Evolutionary conservation across 2,113 vertebrate genomes (phyloP).

Genomic region (Chaenocephalus aceratus): DNA sequence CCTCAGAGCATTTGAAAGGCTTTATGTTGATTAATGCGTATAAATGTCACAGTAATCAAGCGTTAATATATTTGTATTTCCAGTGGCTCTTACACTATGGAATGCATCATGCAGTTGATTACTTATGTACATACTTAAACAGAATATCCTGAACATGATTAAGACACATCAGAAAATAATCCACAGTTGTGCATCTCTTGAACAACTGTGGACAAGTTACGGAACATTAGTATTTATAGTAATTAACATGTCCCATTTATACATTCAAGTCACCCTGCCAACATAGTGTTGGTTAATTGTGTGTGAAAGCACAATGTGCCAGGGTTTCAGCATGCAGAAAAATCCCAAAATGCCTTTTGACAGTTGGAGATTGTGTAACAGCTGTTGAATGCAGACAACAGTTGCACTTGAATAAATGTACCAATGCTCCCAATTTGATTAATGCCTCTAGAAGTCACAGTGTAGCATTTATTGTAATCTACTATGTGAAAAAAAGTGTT

Average conservation of each 20-base stretch:
- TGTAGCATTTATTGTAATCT: conserved; percentile 51
- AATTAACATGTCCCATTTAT: not conserved
- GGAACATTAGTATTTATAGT: not conserved
- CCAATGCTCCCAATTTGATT: conserved; percentile 43
- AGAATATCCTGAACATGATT: not conserved
- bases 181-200: not conserved
- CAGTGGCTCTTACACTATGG: not conserved
- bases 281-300: not conserved
- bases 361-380: conserved; percentile 7
- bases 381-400: conserved; percentile 49
- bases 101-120: not conserved
- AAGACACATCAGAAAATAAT: no score
- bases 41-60: no score
- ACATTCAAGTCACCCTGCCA: not conserved
- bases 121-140: not conserved
- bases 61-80: not conserved
- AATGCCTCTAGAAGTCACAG: conserved; percentile 55
- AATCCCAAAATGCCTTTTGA: conserved; percentile 3
- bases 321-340: not conserved
- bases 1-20: not conserved
- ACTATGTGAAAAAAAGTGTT: conserved; percentile 40
- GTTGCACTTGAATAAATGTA: conserved; percentile 53
- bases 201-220: not conserved
- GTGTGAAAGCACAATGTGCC: not conserved
- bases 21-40: no score